These are phyloP conservation scores for Molorchus minor DNA, from an alignment of 2,888 invertebrate genomes.

Conservation along the genomic window DNA sequence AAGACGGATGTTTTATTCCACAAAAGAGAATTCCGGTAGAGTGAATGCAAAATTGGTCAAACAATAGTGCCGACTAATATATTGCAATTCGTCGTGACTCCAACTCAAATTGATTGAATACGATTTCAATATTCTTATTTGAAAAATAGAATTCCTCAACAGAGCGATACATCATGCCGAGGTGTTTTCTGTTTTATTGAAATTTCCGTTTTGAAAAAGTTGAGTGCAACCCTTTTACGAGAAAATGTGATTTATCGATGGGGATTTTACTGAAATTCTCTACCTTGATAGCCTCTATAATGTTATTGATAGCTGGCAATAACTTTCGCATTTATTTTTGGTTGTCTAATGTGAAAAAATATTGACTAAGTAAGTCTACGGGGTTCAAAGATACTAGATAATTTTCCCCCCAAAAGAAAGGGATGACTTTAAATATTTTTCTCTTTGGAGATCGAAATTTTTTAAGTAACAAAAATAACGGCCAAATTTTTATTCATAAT, in stretches of 20 bases:
- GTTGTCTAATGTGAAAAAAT: too few relatives aligned
- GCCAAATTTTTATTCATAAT: too few relatives aligned
- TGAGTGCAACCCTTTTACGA: conserved; percentile 1
- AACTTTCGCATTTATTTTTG: too few relatives aligned
- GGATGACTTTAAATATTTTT: too few relatives aligned
- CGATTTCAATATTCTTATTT: conserved; percentile 24
- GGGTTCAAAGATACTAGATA: too few relatives aligned
- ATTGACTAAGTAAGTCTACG: too few relatives aligned
- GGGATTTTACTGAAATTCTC: background rate
- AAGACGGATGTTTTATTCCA: background rate
- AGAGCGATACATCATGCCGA: conserved; percentile 10
- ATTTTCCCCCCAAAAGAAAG: too few relatives aligned
- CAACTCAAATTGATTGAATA: conserved; percentile 13
- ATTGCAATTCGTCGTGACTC: conserved; percentile 10
- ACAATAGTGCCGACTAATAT: conserved; percentile 9
- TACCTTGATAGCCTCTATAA: too few relatives aligned
- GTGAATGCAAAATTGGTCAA: conserved; percentile 13
- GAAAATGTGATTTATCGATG: conserved; percentile 5
- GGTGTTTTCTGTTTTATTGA: conserved; percentile 5
- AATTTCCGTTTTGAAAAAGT: conserved; percentile 12
- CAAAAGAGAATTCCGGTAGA: background rate
- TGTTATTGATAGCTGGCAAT: too few relatives aligned
- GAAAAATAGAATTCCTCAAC: conserved; percentile 18
- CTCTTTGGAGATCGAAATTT: too few relatives aligned
- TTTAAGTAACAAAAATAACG: too few relatives aligned